These are phyloP conservation scores for Anneissia japonica DNA, from an alignment of 35 echinoderm and acorn worm species.

Conservation along the genomic window DNA sequence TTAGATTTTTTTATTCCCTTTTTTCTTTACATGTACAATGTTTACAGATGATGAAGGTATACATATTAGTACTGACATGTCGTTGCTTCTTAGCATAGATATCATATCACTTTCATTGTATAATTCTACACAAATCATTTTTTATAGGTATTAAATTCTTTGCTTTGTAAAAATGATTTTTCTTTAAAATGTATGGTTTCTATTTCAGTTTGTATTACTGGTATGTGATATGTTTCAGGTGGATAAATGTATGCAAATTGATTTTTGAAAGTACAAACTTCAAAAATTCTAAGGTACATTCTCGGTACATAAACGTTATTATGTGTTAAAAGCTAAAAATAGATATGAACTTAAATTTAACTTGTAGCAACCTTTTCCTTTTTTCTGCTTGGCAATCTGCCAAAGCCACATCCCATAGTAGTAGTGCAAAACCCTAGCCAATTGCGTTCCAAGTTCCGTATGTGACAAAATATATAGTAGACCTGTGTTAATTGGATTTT, in stretches of 20 bases:
- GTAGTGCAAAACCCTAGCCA: background rate
- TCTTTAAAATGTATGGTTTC: too few species aligned
- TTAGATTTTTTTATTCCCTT: background rate
- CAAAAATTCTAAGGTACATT: too few species aligned
- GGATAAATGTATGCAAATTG: too few species aligned
- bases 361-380: background rate
- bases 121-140: too few species aligned
- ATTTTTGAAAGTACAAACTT: too few species aligned
- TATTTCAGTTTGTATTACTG: too few species aligned
- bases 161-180: too few species aligned
- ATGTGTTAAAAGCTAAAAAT: background rate
- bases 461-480: background rate
- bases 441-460: background rate
- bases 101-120: too few species aligned
- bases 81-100: too few species aligned
- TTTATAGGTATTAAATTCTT: too few species aligned
- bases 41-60: background rate
- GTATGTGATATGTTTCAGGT: too few species aligned
- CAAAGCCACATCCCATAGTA: background rate
- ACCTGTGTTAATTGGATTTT: background rate
- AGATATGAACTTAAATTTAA: background rate
- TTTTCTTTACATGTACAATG: background rate
- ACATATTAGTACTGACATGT: background rate
- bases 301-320: too few species aligned
- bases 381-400: background rate